Evolutionary conservation across 2,888 invertebrate genomes (phyloP).

Genomic region (Ormyrus thymus): DNA sequence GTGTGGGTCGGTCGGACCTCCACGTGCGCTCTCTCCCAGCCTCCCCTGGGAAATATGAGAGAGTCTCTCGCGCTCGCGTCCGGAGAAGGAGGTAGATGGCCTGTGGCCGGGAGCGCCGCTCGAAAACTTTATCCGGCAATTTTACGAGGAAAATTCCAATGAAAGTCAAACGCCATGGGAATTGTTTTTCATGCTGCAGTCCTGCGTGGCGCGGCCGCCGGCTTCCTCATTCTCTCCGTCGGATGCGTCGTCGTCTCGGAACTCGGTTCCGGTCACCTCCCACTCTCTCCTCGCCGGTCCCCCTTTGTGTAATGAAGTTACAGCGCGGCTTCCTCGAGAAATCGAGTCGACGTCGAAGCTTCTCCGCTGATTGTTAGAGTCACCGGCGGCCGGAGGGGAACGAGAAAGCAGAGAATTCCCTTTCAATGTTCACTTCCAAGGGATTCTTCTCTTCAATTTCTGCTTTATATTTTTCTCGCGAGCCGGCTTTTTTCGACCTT

Average conservation of each 20-base stretch:
- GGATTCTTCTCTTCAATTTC: conserved; percentile 20
- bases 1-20: conserved; percentile 17
- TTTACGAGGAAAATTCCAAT: conserved; percentile 66
- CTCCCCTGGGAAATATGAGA: conserved; percentile 72
- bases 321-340: neutral
- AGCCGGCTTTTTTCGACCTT: conserved; percentile 1
- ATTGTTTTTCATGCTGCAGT: conserved; percentile 61
- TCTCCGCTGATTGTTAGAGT: conserved; percentile 22
- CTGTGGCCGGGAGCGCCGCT: conserved; percentile 43
- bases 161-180: conserved; percentile 68
- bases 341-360: conserved; percentile 29
- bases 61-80: conserved; percentile 63
- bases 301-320: conserved; percentile 41
- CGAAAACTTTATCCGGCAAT: conserved; percentile 69
- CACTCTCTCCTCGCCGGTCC: neutral
- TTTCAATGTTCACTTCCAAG: neutral
- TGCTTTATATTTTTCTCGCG: conserved; percentile 11
- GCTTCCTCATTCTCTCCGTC: conserved; percentile 14
- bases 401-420: neutral
- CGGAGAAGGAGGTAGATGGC: conserved; percentile 56
- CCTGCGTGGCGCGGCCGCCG: neutral
- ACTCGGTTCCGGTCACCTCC: neutral
- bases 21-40: conserved; percentile 28
- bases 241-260: neutral
- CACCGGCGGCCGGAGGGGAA: neutral